Conservation (phyloP, 1,140 invertebrate genomes). For the Drosophila nebulosa region DNA sequence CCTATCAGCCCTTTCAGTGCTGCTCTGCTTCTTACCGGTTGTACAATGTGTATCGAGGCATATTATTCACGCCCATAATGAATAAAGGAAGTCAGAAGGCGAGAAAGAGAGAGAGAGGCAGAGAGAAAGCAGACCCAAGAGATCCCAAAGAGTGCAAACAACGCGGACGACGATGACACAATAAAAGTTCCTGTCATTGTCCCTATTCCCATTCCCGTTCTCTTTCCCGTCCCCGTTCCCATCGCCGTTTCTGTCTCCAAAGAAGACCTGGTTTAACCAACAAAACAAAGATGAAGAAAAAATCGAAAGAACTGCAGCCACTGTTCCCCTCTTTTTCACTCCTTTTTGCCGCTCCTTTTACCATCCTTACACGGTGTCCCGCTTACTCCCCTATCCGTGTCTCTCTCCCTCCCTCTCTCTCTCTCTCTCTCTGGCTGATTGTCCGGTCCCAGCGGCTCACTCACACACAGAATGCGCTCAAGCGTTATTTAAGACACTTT, state of each 20-base stretch:
- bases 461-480: slow-evolving; percentile 61
- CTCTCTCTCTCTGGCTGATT: not conserved
- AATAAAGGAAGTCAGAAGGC: slow-evolving; percentile 36
- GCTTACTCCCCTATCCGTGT: not conserved
- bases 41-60: slow-evolving; percentile 35
- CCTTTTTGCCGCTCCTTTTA: too few relatives aligned
- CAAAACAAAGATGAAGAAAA: slow-evolving; percentile 26
- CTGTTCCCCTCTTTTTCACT: not conserved
- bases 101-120: not conserved
- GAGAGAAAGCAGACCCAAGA: not conserved
- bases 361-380: too few relatives aligned
- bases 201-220: not conserved
- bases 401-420: not conserved
- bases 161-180: slow-evolving; percentile 38
- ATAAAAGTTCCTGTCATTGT: slow-evolving; percentile 27
- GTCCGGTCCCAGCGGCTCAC: slow-evolving; percentile 48
- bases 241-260: not conserved
- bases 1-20: not conserved
- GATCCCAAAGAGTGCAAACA: slow-evolving; percentile 16
- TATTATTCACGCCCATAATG: slow-evolving; percentile 69
- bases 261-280: not conserved
- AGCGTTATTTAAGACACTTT: slow-evolving; percentile 68
- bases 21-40: not conserved
- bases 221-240: not conserved
- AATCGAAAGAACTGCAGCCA: slow-evolving; percentile 16